Percentiles rank a stretch among this genome's conserved stretches.
phyloP scores from a whole-genome alignment of 2,797 vertebrate genomes.

The Neomorphus geoffroyi region DNA sequence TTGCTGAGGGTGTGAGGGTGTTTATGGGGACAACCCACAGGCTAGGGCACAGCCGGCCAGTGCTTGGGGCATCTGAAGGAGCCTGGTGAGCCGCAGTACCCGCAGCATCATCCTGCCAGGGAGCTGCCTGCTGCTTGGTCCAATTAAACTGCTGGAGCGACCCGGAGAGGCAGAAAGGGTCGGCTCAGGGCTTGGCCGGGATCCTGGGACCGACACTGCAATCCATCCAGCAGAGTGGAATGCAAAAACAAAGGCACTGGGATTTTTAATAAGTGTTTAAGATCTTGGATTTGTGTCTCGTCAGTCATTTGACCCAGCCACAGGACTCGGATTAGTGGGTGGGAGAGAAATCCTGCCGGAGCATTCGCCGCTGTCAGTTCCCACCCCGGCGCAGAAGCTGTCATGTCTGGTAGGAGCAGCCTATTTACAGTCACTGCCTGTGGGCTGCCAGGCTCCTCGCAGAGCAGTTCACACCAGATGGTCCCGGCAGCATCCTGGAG shows the following conservation, averaged over 20 bases:
- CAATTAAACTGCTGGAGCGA: background rate
- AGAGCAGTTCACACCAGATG: slow-evolving; percentile 37
- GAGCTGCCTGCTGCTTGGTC: slow-evolving; percentile 5
- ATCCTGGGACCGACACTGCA: background rate
- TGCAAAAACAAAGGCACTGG: slow-evolving; percentile 1
- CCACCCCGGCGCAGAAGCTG: background rate
- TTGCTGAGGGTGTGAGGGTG: background rate
- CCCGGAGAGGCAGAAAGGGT: background rate
- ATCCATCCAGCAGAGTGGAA: slow-evolving; percentile 6
- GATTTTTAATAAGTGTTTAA: slow-evolving; percentile 44
- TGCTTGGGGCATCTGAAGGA: background rate
- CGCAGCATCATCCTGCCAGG: background rate
- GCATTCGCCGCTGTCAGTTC: background rate
- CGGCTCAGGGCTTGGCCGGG: slow-evolving; percentile 45
- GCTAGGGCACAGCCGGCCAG: background rate
- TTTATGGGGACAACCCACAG: background rate
- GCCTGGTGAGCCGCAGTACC: background rate
- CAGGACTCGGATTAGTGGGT: slow-evolving; percentile 15
- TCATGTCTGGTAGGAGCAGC: slow-evolving; percentile 24
- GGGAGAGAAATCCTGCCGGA: slow-evolving; percentile 44
- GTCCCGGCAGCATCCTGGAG: slow-evolving; percentile 15
- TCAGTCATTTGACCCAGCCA: slow-evolving; percentile 49
- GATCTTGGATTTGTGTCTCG: slow-evolving; percentile 36
- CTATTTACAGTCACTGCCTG: background rate
- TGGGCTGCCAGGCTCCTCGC: background rate